Evolutionary conservation across 2,888 invertebrate species (phyloP).

Genomic region (Drosophila macrospina): DNA sequence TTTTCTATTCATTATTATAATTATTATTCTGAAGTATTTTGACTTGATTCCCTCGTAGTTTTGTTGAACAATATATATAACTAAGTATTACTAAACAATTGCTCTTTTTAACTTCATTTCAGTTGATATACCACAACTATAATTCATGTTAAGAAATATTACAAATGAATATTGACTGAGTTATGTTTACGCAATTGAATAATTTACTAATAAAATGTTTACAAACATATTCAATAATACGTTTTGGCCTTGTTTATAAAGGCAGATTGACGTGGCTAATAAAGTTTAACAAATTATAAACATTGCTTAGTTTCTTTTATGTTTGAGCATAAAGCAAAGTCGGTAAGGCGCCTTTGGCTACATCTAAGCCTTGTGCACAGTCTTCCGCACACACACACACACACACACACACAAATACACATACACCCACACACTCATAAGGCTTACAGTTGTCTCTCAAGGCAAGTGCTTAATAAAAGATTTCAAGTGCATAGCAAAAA

Average conservation of each 20-base stretch:
- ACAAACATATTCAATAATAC: not conserved
- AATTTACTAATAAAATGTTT: no score
- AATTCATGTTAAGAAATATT: no score
- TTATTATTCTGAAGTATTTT: no score
- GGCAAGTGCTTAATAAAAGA: constrained; percentile 55
- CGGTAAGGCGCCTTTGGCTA: constrained; percentile 3
- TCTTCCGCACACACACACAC: constrained; percentile 6
- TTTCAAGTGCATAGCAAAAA: constrained; percentile 65
- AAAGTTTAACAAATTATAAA: constrained; percentile 23
- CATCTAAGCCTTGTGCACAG: constrained; percentile 11
- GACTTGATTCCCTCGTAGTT: no score
- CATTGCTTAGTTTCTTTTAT: constrained; percentile 8
- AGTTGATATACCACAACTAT: no score
- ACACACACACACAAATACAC: not conserved
- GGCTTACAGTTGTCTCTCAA: constrained; percentile 18
- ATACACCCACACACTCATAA: not conserved
- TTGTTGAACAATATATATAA: no score
- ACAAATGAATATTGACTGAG: no score
- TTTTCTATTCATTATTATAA: no score
- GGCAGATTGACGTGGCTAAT: constrained; percentile 19
- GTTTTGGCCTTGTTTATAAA: constrained; percentile 6
- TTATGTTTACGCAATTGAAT: no score
- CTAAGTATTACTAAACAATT: no score
- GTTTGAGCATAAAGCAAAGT: constrained; percentile 2
- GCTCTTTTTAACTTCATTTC: no score